Conservation (phyloP, 2,888 invertebrate genomes). For the Noctua fimbriata region DNA sequence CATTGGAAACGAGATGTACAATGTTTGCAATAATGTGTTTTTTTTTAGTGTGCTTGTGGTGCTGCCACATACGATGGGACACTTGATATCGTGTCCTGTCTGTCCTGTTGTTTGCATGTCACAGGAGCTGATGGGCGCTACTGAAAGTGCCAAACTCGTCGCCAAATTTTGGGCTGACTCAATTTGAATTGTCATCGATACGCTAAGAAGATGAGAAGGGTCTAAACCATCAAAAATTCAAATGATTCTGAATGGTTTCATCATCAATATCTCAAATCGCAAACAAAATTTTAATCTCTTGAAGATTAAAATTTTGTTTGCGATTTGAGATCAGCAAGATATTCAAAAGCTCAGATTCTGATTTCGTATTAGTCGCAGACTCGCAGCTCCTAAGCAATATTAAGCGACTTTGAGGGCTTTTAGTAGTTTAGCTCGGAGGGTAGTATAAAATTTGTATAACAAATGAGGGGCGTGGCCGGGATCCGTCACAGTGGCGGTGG, state of each 20-base stretch:
- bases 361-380: conserved; percentile 17
- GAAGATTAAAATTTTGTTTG: no score
- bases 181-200: no score
- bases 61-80: no score
- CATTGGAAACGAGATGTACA: background rate
- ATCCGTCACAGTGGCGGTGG: conserved; percentile 89
- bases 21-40: no score
- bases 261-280: conserved; percentile 1
- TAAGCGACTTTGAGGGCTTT: conserved; percentile 72
- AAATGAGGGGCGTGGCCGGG: conserved; percentile 89
- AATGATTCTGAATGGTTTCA: background rate
- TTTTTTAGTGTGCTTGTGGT: background rate
- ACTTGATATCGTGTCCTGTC: no score
- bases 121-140: no score
- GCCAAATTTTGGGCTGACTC: no score
- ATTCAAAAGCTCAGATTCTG: conserved; percentile 10
- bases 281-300: conserved; percentile 10
- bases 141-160: no score
- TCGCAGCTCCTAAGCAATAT: conserved; percentile 41
- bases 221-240: background rate
- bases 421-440: conserved; percentile 85
- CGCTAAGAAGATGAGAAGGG: no score
- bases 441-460: conserved; percentile 91
- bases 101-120: no score
- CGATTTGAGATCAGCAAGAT: background rate